These are phyloP conservation scores for Metopolophium dirhodum DNA, from an alignment of 1,140 invertebrate species.

Conservation along the genomic window DNA sequence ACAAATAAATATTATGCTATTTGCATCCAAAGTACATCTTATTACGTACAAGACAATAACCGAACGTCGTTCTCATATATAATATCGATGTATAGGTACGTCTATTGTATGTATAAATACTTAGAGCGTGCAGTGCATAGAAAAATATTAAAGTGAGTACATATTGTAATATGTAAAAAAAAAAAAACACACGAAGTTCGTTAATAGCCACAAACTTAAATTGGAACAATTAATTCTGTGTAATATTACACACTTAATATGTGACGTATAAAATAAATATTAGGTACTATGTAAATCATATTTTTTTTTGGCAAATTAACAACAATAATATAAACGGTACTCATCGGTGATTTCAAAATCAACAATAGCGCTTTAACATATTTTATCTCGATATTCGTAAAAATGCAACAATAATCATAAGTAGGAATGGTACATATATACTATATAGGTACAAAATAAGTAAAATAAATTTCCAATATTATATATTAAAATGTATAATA, in stretches of 20 bases:
- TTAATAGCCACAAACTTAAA: not conserved
- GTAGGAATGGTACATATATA: too few relatives aligned
- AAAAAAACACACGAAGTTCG: not conserved
- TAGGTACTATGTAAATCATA: too few relatives aligned
- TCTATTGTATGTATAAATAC: not conserved
- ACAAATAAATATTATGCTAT: not conserved
- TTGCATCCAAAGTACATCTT: constrained; percentile 2
- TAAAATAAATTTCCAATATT: not conserved
- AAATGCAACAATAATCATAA: not conserved
- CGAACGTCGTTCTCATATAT: not conserved
- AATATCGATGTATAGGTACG: not conserved
- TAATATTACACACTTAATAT: not conserved
- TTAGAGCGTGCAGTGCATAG: not conserved
- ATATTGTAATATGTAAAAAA: not conserved
- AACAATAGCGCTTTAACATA: not conserved
- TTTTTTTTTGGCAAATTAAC: not conserved
- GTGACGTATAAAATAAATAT: not conserved
- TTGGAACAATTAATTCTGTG: not conserved
- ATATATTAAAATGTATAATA: too few relatives aligned
- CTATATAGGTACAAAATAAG: not conserved
- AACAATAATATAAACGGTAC: not conserved
- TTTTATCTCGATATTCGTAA: not conserved
- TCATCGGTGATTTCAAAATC: not conserved
- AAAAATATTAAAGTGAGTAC: not conserved
- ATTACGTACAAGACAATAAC: constrained; percentile 6